Evolutionary conservation across 2,113 vertebrate species (phyloP).

Genomic region (Actenoides lindsayi): DNA sequence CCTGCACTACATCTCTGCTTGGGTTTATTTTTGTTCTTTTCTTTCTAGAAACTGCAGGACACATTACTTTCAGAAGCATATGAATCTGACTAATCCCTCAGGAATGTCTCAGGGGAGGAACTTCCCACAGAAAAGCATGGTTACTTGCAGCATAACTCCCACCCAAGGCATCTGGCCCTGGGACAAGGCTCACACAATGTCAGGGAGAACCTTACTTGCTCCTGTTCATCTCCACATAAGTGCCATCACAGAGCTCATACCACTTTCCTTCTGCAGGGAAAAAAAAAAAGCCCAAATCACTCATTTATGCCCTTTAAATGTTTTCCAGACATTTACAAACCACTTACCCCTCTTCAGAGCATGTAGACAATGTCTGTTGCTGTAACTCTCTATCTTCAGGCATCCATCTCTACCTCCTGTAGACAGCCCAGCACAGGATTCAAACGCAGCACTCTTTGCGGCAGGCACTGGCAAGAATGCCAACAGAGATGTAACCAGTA

Average conservation of each 20-base stretch:
- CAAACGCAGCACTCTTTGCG: not conserved
- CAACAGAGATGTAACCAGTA: not conserved
- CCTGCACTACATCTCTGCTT: not conserved
- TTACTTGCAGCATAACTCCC: not conserved
- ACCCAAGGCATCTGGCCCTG: not conserved
- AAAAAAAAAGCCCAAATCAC: not conserved
- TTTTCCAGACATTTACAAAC: not conserved
- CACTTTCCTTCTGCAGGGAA: slow-evolving; percentile 61
- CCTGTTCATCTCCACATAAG: slow-evolving; percentile 74
- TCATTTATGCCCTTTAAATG: not conserved
- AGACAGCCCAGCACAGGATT: slow-evolving; percentile 65
- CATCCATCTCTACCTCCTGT: slow-evolving; percentile 77
- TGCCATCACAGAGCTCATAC: slow-evolving; percentile 77
- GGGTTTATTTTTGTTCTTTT: not conserved
- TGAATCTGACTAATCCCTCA: slow-evolving; percentile 13
- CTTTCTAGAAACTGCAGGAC: not conserved
- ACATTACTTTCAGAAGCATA: not conserved
- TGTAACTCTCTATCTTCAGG: slow-evolving; percentile 80
- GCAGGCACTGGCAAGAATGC: not conserved
- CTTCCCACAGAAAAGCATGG: not conserved
- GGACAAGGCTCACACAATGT: not conserved
- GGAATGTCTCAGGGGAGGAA: not conserved
- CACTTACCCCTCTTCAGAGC: slow-evolving; percentile 68
- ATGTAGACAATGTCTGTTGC: slow-evolving; percentile 69
- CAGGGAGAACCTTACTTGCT: slow-evolving; percentile 73